Percentiles rank a stretch among this genome's conserved stretches.
These are phyloP conservation scores for Drosophila mayri DNA, from an alignment of 1,140 invertebrate species.

Conservation along the genomic window DNA sequence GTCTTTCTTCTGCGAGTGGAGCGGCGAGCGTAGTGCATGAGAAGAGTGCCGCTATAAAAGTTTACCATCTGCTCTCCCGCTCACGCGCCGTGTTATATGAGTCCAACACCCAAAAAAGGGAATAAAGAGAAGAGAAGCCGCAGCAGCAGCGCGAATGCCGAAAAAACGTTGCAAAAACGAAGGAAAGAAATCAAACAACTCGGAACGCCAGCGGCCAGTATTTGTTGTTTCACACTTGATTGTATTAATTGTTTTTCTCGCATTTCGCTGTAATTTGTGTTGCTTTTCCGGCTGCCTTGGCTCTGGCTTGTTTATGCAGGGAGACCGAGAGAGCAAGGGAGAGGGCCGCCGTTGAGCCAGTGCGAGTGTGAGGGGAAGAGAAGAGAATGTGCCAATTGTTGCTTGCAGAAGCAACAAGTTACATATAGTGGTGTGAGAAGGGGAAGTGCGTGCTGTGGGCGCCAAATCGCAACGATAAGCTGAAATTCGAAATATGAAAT, in stretches of 20 bases:
- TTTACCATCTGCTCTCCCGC: slow-evolving; percentile 57
- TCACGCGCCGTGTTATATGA: slow-evolving; percentile 79
- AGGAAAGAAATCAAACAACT: slow-evolving; percentile 63
- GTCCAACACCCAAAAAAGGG: slow-evolving; percentile 83
- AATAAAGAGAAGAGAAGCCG: slow-evolving; percentile 73
- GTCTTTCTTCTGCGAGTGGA: slow-evolving; percentile 57
- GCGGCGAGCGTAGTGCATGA: slow-evolving; percentile 60
- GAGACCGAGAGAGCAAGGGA: slow-evolving; percentile 19
- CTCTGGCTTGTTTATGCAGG: slow-evolving; percentile 56
- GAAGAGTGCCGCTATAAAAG: slow-evolving; percentile 77
- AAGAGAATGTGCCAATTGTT: slow-evolving; percentile 57
- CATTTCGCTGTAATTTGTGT: slow-evolving; percentile 62
- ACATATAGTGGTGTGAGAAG: neutral
- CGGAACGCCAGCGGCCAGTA: slow-evolving; percentile 54
- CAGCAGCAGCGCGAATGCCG: slow-evolving; percentile 61
- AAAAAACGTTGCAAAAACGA: slow-evolving; percentile 74
- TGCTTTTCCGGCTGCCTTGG: slow-evolving; percentile 51
- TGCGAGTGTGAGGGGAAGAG: slow-evolving; percentile 13
- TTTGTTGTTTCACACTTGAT: slow-evolving; percentile 60
- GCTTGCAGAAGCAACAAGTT: slow-evolving; percentile 75
- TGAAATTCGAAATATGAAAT: slow-evolving; percentile 63
- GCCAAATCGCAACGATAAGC: slow-evolving; percentile 57
- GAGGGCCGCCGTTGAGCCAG: slow-evolving; percentile 10
- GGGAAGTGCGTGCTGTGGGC: slow-evolving; percentile 42
- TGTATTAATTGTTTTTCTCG: slow-evolving; percentile 57